Base-by-base conservation (phyloP, 1,140 invertebrate genomes). In the Aphidius ervi region DNA sequence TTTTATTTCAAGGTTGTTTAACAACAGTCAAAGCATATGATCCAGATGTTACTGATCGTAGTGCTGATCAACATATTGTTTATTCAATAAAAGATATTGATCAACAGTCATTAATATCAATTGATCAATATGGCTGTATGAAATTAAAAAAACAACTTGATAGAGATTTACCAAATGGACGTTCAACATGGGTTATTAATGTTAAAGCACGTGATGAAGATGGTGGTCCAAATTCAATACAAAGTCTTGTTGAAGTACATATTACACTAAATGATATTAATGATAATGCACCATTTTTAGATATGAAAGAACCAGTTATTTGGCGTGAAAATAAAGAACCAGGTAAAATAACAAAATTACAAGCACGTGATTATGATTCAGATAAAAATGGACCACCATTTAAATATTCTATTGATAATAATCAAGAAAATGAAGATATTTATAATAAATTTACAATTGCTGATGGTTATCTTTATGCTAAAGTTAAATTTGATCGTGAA, bases 251-350 rank as follows among this genome's bases (percentile, higher is more conserved):
- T 1, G 86, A 88, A 71, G 86, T 96, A 3, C 85, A 87, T 23
- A 88, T 95, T 46, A 85, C 84, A 42, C 73, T 95, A 3, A 84
- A 82, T 4, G 93, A 95, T 68, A 92, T 95, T 58, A 96, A 95
- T 71, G 93, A 96, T 70, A 95, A 95, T 77, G 89, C 89, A 1
- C 93, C 94, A 0, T 90, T 87, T 72, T 79, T 96, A 54, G 87
- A 90, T 61, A 89, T 91, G 85, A 81, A 82, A 0, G 82, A 88
- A 71, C 88, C 88, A 0, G 89, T 93, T 0, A 86, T 93, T 31
- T 95, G 91, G 91, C 79, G 83, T 61, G 92, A 95, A 78, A 92
- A 92, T 72, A 83, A 87, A 63, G 72, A 76, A 9, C 84, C 87
- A 0, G 88, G 86, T 0, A 81, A 82, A 31, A 90, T 94, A 43